Base-by-base conservation (phyloP, 2,113 vertebrate genomes). In the Cervus canadensis region DNA sequence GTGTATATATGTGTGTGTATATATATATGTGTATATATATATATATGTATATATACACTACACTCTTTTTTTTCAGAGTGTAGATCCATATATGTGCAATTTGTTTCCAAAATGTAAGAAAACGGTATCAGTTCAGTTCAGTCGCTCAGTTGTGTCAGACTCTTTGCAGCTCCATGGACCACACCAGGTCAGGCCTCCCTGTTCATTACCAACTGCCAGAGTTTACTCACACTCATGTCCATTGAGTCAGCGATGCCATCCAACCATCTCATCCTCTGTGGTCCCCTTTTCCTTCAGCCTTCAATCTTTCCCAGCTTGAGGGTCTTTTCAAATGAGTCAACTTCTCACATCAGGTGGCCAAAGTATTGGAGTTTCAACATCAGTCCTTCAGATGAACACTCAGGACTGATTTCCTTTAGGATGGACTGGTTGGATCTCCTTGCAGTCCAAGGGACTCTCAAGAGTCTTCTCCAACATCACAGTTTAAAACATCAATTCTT, bases 181-280 rank as follows among this genome's bases (percentile, higher is more conserved):
- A 0, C 2, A 36, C 9, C 1, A 36, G 9, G 19, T 36, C n/a
- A 71, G n/a, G n/a, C 17, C n/a, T 71, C n/a, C n/a, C 9, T 36
- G n/a, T 5, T 10, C n/a, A 71, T 21, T 9, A 71, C 19, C 19
- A 71, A 71, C 36, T 71, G n/a, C n/a, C 5, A 12, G n/a, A 36
- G 64, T 71, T 71, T 12, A 71, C 64, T 71, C n/a, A 71, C 2
- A 36, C 19, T 71, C n/a, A 12, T 36, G n/a, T 23, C n/a, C 19
- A 36, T 36, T 71, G n/a, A 71, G n/a, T 71, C n/a, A 36, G 17
- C 11, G 17, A 36, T 36, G n/a, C n/a, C 64, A 36, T 71, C n/a
- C 19, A 11, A 12, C 19, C n/a, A 71, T 36, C 64, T 71, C 9
- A 71, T 71, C 64, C 9, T 21, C 9, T 71, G n/a, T 21, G 9